phyloP scores from a whole-genome alignment of 2,888 invertebrate species.

The Cryptosula pallasiana region DNA sequence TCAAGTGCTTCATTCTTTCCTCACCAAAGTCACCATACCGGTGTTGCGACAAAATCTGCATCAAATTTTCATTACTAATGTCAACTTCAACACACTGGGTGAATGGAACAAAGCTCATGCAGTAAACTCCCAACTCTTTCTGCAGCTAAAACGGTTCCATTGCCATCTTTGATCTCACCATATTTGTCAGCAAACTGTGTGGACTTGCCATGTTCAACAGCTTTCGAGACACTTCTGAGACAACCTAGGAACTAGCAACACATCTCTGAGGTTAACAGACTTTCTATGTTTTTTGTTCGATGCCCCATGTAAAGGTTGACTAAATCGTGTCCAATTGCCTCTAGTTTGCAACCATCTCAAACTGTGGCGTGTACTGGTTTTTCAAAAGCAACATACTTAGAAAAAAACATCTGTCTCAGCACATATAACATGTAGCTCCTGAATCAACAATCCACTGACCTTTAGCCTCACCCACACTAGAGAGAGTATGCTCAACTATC shows the following conservation, averaged over 20 bases:
- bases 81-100: neutral
- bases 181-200: slow-evolving; percentile 19
- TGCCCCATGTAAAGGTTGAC: slow-evolving; percentile 23
- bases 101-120: neutral
- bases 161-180: slow-evolving; percentile 21
- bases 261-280: slow-evolving; percentile 23
- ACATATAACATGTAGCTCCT: slow-evolving; percentile 26
- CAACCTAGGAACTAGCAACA: slow-evolving; percentile 22
- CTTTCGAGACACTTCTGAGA: slow-evolving; percentile 24
- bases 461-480: neutral
- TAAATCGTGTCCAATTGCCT: slow-evolving; percentile 25
- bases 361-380: slow-evolving; percentile 10
- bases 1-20: slow-evolving; percentile 10
- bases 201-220: neutral
- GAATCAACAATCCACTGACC: slow-evolving; percentile 26
- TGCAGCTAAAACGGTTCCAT: slow-evolving; percentile 18
- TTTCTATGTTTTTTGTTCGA: neutral
- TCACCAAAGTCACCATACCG: slow-evolving; percentile 24
- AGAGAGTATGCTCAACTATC: slow-evolving; percentile 23
- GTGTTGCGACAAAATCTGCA: slow-evolving; percentile 24
- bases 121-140: slow-evolving; percentile 15
- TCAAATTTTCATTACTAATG: neutral
- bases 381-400: neutral
- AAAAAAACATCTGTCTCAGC: neutral
- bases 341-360: slow-evolving; percentile 25